Base-by-base conservation (phyloP, 2,888 invertebrate species). In the Acheta domesticus region DNA sequence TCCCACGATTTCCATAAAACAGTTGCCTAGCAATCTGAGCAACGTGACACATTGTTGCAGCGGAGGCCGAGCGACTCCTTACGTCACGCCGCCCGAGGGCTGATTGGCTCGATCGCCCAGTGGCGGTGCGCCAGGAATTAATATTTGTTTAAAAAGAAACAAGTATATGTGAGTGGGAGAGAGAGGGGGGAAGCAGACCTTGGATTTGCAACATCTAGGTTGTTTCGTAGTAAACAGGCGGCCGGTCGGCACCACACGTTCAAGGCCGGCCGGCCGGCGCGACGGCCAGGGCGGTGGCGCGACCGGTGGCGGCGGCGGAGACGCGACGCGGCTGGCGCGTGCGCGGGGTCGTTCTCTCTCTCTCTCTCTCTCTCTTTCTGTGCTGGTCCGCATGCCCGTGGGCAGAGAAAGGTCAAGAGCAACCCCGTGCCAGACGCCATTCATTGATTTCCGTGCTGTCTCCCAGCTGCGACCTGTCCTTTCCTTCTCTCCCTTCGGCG, bases 201-300 rank as follows among this genome's bases (percentile, higher is more conserved):
- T 62, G 62, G 62, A 62, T 62, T 62, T 62, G 62, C 62, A 62
- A 62, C 62, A 62, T 62, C 62, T 62, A 62, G 62, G 62, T 62
- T 62, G 62, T 62, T 62, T 62, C 62, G n/a, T 62, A 62, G 62
- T 62, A 62, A 62, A 14, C 62, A 62, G 14, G 62, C 62, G 5
- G 0, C 14, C 62, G 62, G 16, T 4, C 16, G n/a, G 5, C 62
- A 62, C 62, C 62, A n/a, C 62, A 62, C 62, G 62, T 62, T 62
- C 62, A n/a, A 19, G 14, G 16, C 3, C 14, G 3, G 50, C 62
- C 16, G n/a, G 19, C 62, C 16, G 19, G 16, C 16, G 19, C 2
- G 62, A 19, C 62, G 62, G 62, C 62, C 16, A 62, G 14, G 12
- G 62, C 62, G 62, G 62, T 62, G n/a, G n/a, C 14, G 62, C 62